Evolutionary conservation across 2,888 invertebrate genomes (phyloP).

Genomic region (Dynastes grantii): DNA sequence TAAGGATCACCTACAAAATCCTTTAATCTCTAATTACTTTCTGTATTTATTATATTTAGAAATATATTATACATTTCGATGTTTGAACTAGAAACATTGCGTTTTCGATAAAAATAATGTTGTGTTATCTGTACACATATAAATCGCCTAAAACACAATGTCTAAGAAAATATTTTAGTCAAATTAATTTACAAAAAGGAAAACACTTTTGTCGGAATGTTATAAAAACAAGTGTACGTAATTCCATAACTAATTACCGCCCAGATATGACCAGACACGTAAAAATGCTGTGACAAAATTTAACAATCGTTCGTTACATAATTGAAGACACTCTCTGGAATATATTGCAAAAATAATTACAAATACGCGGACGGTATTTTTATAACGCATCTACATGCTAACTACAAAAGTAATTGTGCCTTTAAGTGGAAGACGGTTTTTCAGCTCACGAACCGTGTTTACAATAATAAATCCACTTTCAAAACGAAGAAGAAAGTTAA

Average conservation of each 20-base stretch:
- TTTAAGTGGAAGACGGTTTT: conserved; percentile 38
- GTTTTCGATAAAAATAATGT: too few species aligned
- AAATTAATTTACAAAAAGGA: too few species aligned
- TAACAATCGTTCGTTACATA: conserved; percentile 34
- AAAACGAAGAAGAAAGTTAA: conserved; percentile 60
- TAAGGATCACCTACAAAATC: too few species aligned
- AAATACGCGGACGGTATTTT: conserved; percentile 35
- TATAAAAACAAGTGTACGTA: neutral
- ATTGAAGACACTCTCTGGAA: conserved; percentile 17
- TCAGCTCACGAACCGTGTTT: conserved; percentile 48
- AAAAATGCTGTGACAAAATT: conserved; percentile 32
- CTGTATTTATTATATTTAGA: too few species aligned
- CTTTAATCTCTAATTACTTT: too few species aligned
- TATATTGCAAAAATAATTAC: conserved; percentile 43
- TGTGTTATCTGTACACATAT: too few species aligned
- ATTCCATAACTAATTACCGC: neutral
- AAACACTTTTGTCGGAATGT: neutral
- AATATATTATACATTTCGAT: too few species aligned
- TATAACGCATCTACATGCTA: conserved; percentile 20
- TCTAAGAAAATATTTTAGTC: too few species aligned
- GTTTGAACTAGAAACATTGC: too few species aligned
- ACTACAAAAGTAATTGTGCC: conserved; percentile 26
- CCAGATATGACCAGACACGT: conserved; percentile 21
- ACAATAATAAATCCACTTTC: conserved; percentile 61
- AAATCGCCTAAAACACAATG: too few species aligned